phyloP scores from a whole-genome alignment of 2,797 vertebrate species.

The Cetoscarus ocellatus region DNA sequence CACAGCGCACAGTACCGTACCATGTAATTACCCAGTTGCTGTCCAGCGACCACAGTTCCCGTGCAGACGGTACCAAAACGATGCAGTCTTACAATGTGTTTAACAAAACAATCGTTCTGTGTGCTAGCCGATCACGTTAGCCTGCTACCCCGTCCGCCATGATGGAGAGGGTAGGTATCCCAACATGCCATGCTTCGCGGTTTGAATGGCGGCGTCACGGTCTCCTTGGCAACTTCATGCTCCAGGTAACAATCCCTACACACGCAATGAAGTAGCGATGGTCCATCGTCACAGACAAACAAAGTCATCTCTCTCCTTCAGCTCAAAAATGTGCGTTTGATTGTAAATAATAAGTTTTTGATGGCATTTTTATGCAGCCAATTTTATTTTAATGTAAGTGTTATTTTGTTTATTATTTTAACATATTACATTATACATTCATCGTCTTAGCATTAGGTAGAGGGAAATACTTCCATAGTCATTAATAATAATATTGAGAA shows the following conservation, averaged over 20 bases:
- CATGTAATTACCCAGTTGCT: slow-evolving; percentile 48
- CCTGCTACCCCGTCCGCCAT: slow-evolving; percentile 75
- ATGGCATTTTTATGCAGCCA: too few species aligned
- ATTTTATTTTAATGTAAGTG: too few species aligned
- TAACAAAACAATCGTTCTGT: slow-evolving; percentile 53
- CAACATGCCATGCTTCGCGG: slow-evolving; percentile 73
- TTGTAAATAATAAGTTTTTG: too few species aligned
- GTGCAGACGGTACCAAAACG: background rate
- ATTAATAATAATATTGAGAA: too few species aligned
- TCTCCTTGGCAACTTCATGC: slow-evolving; percentile 70
- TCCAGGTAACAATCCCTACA: background rate
- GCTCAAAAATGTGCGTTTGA: too few species aligned
- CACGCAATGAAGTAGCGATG: background rate
- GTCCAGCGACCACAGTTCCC: background rate
- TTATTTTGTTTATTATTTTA: too few species aligned
- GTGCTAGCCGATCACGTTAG: slow-evolving; percentile 67
- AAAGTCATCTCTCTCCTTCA: too few species aligned
- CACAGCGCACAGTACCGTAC: fast-evolving
- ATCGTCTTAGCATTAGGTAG: too few species aligned
- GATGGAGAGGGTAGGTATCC: slow-evolving; percentile 68
- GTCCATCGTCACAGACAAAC: too few species aligned
- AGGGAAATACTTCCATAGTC: too few species aligned
- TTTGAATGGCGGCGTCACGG: slow-evolving; percentile 73
- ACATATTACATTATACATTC: too few species aligned
- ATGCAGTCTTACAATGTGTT: slow-evolving; percentile 1